These are phyloP conservation scores for Calameuta idolon DNA, from an alignment of 2,888 invertebrate species.

Conservation along the genomic window DNA sequence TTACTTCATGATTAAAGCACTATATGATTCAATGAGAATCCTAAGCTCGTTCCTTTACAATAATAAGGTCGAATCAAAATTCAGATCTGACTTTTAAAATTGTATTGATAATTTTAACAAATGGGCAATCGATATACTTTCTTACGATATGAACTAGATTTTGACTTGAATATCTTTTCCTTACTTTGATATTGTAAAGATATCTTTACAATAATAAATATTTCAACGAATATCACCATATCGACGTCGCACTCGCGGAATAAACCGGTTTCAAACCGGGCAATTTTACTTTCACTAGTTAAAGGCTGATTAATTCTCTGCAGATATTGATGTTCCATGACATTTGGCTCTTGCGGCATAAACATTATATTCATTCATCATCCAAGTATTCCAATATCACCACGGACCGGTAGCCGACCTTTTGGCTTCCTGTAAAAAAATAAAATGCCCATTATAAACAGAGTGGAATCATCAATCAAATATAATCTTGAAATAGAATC, in stretches of 20 bases:
- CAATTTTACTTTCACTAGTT: background rate
- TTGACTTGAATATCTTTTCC: background rate
- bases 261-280: background rate
- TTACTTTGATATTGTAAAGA: background rate
- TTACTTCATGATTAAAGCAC: conserved; percentile 5
- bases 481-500: background rate
- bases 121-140: background rate
- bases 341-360: background rate
- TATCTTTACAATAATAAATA: background rate
- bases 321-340: background rate
- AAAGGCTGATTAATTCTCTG: background rate
- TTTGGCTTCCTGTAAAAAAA: conserved; percentile 34
- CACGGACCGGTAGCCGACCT: conserved; percentile 38
- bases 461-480: background rate
- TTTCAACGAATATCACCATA: too few species aligned
- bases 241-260: background rate
- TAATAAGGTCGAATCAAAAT: background rate
- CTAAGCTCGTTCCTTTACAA: conserved; percentile 23
- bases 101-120: background rate
- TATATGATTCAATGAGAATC: conserved; percentile 15
- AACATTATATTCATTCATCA: background rate
- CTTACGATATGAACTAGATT: background rate
- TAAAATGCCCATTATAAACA: conserved; percentile 10
- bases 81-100: background rate
- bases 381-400: conserved; percentile 33